Evolutionary conservation across 2,888 invertebrate species (phyloP).

Genomic region (Philereme vetulata): DNA sequence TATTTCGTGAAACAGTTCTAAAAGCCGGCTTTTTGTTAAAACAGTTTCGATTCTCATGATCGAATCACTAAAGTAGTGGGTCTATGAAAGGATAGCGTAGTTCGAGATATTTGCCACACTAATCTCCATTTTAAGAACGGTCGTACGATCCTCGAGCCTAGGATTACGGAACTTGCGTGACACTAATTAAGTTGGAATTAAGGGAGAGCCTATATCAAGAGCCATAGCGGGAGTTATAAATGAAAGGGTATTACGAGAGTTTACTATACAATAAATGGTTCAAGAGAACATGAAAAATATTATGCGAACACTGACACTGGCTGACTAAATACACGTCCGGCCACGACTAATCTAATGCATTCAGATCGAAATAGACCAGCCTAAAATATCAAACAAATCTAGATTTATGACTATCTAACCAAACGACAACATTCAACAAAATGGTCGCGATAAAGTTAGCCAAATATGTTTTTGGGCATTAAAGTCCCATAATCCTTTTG

Average conservation of each 20-base stretch:
- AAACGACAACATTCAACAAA: slow-evolving; percentile 30
- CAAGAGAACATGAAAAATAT: slow-evolving; percentile 26
- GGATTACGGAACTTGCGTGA: slow-evolving; percentile 84
- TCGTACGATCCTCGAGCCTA: slow-evolving; percentile 78
- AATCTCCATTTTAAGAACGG: slow-evolving; percentile 84
- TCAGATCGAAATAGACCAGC: slow-evolving; percentile 28
- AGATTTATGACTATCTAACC: slow-evolving; percentile 32
- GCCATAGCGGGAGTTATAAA: slow-evolving; percentile 80
- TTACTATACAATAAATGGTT: slow-evolving; percentile 63
- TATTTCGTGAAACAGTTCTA: too few species aligned
- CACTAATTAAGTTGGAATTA: slow-evolving; percentile 84
- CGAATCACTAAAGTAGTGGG: slow-evolving; percentile 52
- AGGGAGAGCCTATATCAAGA: slow-evolving; percentile 80
- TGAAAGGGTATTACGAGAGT: slow-evolving; percentile 79
- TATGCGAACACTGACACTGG: slow-evolving; percentile 7
- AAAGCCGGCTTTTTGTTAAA: not conserved
- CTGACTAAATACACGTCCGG: slow-evolving; percentile 2
- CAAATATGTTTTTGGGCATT: slow-evolving; percentile 65
- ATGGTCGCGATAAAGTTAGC: slow-evolving; percentile 43
- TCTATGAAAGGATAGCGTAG: slow-evolving; percentile 75
- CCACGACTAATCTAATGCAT: slow-evolving; percentile 22
- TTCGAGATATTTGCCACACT: slow-evolving; percentile 80
- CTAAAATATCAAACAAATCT: slow-evolving; percentile 31
- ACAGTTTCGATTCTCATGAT: slow-evolving; percentile 17
- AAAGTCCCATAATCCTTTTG: slow-evolving; percentile 72